These are phyloP conservation scores for Argentina silus DNA, from an alignment of 2,797 vertebrate species.

Conservation along the genomic window DNA sequence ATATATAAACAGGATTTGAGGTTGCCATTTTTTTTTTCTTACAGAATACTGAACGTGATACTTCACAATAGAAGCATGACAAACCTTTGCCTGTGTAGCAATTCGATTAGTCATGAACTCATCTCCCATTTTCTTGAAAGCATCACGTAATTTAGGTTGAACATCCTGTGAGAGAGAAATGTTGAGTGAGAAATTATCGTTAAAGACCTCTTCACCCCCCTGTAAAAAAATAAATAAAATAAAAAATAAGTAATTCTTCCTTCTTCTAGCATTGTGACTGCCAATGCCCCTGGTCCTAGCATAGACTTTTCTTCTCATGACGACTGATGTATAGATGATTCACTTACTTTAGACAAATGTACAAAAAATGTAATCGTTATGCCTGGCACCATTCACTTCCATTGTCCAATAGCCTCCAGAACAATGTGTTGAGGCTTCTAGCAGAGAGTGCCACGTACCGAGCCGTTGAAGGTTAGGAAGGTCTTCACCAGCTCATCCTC, in stretches of 20 bases:
- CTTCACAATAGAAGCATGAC: neutral
- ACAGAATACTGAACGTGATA: neutral
- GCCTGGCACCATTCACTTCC: conserved; percentile 22
- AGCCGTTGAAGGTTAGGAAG: conserved; percentile 92
- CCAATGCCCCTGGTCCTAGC: no score
- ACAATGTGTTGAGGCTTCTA: neutral
- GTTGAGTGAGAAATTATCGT: conserved; percentile 19
- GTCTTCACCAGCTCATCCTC: conserved; percentile 91
- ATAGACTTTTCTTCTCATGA: no score
- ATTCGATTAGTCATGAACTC: conserved; percentile 92
- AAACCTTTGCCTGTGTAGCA: conserved; percentile 91
- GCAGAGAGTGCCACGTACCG: conserved; percentile 77
- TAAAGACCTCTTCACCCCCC: no score
- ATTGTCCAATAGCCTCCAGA: neutral
- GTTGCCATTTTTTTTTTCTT: neutral
- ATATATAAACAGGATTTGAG: neutral
- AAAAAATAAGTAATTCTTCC: no score
- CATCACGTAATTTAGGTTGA: conserved; percentile 90
- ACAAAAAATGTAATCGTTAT: conserved; percentile 24
- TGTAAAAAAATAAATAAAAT: no score
- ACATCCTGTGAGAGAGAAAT: conserved; percentile 82
- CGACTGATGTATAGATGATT: no score
- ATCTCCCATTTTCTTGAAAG: conserved; percentile 89
- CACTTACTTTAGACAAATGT: no score
- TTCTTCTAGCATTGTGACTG: conserved; percentile 20